A percentile compares a stretch with the other conserved stretches of the same genome.
phyloP scores from a whole-genome alignment of 2,113 vertebrate genomes.

The Tyrannus savana region DNA sequence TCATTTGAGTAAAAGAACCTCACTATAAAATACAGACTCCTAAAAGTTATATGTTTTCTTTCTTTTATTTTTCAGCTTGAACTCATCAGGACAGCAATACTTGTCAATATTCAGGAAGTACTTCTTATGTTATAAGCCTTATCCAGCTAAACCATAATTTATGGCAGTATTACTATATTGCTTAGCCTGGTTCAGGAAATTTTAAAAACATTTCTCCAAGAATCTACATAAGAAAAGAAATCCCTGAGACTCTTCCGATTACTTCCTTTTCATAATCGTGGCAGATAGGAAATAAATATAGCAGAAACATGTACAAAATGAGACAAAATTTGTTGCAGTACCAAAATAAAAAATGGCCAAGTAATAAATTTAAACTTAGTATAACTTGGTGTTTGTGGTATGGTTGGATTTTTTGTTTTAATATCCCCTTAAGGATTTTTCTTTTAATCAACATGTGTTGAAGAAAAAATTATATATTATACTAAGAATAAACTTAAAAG shows the following conservation, averaged over 20 bases:
- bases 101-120: neutral
- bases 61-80: neutral
- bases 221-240: neutral
- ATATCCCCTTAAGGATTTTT: neutral
- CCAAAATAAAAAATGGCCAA: neutral
- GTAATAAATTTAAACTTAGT: neutral
- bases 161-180: neutral
- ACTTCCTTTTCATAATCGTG: neutral
- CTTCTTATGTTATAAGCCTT: neutral
- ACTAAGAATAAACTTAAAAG: neutral
- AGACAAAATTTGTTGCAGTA: neutral
- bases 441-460: neutral
- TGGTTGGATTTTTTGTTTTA: neutral
- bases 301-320: neutral
- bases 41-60: neutral
- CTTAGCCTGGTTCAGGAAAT: neutral
- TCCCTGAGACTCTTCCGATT: neutral
- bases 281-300: neutral
- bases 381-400: neutral
- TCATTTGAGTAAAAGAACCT: neutral
- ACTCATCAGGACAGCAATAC: neutral
- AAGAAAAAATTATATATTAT: neutral
- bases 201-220: neutral
- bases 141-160: neutral
- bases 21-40: neutral